Evolutionary conservation across 2,113 vertebrate genomes (phyloP).

Genomic region (Notechis scutatus): DNA sequence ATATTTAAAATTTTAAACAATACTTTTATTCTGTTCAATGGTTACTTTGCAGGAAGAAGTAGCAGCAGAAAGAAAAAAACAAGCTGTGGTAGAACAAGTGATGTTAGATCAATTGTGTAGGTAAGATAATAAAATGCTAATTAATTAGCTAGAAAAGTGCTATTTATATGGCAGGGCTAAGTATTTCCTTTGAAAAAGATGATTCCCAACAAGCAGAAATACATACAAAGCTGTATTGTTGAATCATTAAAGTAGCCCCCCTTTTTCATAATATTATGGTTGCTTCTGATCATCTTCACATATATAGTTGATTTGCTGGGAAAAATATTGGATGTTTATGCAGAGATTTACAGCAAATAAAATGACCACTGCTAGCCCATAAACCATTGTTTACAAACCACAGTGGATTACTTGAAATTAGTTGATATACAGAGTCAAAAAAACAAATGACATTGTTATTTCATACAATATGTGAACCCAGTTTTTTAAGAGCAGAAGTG

Average conservation of each 20-base stretch:
- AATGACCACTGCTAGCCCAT: neutral
- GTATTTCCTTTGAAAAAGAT: neutral
- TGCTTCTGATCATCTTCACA: neutral
- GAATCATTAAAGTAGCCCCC: neutral
- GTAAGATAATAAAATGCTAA: constrained; percentile 50
- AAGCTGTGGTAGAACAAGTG: constrained; percentile 76
- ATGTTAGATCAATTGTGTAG: constrained; percentile 79
- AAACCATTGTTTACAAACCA: neutral
- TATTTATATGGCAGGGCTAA: neutral
- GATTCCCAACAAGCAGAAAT: neutral
- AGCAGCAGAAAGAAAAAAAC: constrained; percentile 73
- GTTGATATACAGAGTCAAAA: neutral
- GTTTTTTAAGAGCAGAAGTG: neutral
- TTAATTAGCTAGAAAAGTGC: constrained; percentile 5
- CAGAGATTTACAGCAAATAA: neutral
- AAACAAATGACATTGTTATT: neutral
- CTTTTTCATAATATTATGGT: neutral
- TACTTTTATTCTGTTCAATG: constrained; percentile 15
- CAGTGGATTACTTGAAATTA: neutral
- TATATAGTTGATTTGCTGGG: neutral
- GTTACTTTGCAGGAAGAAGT: constrained; percentile 69
- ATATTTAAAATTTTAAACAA: constrained; percentile 4
- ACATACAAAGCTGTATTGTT: neutral
- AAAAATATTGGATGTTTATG: neutral
- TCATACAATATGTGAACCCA: neutral